Conservation (phyloP, 2,797 vertebrate species). For the Morelia viridis region DNA sequence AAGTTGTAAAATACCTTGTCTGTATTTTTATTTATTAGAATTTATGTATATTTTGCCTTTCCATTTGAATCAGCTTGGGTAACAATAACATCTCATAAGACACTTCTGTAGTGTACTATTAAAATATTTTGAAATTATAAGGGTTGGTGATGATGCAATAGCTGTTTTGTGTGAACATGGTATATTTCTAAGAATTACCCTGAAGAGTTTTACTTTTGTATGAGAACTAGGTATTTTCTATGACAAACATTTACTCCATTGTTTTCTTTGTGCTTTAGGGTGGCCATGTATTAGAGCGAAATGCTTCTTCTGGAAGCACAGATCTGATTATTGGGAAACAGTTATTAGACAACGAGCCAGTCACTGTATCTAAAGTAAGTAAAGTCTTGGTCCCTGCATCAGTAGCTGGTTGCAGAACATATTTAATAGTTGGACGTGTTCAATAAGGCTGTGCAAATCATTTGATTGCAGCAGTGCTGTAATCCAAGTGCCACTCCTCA, state of each 20-base stretch:
- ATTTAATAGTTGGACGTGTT: background rate
- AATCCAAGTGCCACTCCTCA: background rate
- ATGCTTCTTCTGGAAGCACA: constrained; percentile 71
- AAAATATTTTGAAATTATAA: background rate
- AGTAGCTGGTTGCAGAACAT: background rate
- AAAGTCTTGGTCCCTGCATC: background rate
- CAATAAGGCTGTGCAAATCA: background rate
- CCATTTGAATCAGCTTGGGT: background rate
- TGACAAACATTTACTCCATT: constrained; percentile 11
- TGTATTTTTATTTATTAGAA: background rate
- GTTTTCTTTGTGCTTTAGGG: constrained; percentile 63
- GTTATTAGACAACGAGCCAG: constrained; percentile 70
- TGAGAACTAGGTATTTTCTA: background rate
- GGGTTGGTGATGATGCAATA: background rate
- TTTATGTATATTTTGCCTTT: background rate
- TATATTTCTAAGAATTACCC: background rate
- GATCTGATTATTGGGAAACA: constrained; percentile 74
- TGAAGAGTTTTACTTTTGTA: background rate
- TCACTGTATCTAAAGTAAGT: constrained; percentile 74
- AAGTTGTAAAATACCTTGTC: background rate
- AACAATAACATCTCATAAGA: background rate
- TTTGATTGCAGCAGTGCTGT: background rate
- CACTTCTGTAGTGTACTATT: background rate
- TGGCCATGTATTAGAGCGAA: constrained; percentile 73
- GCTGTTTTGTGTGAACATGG: constrained; percentile 23